Evolutionary conservation across 2,113 vertebrate species (phyloP), one percentile per base, ranked within the genome.

Genomic region (Agelaius tricolor): DNA sequence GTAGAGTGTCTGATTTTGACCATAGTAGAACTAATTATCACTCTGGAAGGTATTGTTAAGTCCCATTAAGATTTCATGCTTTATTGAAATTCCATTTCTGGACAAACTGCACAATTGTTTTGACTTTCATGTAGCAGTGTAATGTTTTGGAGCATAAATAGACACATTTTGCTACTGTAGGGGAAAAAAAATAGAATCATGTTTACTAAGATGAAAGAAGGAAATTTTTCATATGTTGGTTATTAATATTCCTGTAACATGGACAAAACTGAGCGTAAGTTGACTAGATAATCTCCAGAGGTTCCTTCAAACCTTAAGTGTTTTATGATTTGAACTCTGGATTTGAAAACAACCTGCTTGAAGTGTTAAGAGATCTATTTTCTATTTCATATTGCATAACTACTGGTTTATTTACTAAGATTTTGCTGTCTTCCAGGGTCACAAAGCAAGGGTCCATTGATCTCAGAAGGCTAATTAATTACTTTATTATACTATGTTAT

Each of bases 191-290:
- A 12, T 55, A 47, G 33, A 52, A 24, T 35, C 5, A 1, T 54
- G 43, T 89, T 82, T 54, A 13, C 15, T 59, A 15, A 65, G 17
- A 21, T 8, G 7, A 24, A 72, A 87, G 47, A 59, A 75, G 26
- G 46, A 44, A 31, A 4, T 8, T 35, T 84, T 66, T 84, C 11
- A 9, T 21, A 0, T 44, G 4, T 63, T 66, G 19, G 7, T 73
- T 80, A 31, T 16, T 39, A 37, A 18, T 51, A 31, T 22, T 58
- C 27, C 9, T 84, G 1, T 49, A 81, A 33, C 8, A 30, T 0
- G 3, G 21, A n/a, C 14, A 57, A 16, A 11, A 7, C 11, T 81
- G 61, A 46, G 14, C 5, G 2, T 8, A 65, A 62, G 0, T 10
- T 66, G 43, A 54, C 37, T 31, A 30, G 20, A 51, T 41, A 47